Evolutionary conservation across 2,797 vertebrate genomes (phyloP).

Genomic region (Pantherophis alleghaniensis): DNA sequence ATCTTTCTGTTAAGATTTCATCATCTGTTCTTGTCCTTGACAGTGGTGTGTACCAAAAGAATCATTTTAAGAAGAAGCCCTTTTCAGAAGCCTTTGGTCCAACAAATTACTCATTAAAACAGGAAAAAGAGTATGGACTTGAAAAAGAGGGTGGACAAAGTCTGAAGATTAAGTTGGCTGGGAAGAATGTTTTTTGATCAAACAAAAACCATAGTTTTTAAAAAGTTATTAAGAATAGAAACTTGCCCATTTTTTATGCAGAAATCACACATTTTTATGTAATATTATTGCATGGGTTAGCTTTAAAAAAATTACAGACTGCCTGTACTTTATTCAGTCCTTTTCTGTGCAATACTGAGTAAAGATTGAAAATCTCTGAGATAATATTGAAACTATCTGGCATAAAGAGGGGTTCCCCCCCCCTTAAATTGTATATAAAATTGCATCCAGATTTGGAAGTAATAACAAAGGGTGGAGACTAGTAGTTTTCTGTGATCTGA

Average conservation of each 20-base stretch:
- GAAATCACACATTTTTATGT: not conserved
- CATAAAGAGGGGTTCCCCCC: not conserved
- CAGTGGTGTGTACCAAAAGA: not conserved
- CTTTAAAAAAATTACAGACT: not conserved
- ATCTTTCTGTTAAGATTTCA: not conserved
- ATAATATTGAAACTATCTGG: not conserved
- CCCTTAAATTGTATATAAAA: not conserved
- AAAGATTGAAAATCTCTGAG: not conserved
- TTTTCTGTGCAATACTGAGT: not conserved
- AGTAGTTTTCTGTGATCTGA: not conserved
- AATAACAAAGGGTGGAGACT: not conserved
- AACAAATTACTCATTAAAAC: not conserved
- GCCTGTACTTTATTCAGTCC: not conserved
- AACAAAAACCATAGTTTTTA: not conserved
- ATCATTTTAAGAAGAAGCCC: not conserved
- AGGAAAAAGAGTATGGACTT: not conserved
- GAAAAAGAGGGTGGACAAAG: not conserved
- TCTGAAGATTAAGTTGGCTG: not conserved
- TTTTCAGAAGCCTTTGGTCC: not conserved
- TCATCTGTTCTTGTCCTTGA: not conserved
- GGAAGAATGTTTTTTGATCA: not conserved
- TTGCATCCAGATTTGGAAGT: not conserved
- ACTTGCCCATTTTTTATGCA: not conserved
- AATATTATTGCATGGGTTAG: not conserved
- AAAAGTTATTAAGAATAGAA: not conserved